These are phyloP conservation scores for Sebastes taczanowskii DNA, from an alignment of 2,797 vertebrate species.

Conservation along the genomic window DNA sequence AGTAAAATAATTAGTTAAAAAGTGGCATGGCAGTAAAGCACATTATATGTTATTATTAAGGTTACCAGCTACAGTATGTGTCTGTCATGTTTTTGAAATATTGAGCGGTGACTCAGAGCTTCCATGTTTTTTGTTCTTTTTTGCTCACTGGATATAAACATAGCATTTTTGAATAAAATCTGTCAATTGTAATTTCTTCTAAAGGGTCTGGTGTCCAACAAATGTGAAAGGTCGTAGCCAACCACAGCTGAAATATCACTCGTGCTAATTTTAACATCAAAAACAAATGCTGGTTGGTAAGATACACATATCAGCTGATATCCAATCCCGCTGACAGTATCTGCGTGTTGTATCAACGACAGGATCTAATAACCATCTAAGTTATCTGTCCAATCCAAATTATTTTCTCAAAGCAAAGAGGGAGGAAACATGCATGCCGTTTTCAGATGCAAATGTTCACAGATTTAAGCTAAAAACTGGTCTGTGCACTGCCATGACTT, in stretches of 20 bases:
- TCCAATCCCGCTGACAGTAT: neutral
- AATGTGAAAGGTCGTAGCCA: constrained; percentile 3
- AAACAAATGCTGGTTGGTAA: constrained; percentile 21
- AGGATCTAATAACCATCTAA: neutral
- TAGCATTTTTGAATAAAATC: neutral
- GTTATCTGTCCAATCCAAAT: constrained; percentile 7
- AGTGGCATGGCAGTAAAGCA: neutral
- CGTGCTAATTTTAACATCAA: constrained; percentile 10
- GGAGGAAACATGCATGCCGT: constrained; percentile 37
- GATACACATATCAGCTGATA: neutral
- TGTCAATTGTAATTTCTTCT: constrained; percentile 6
- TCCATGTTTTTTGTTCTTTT: neutral
- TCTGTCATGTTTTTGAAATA: neutral
- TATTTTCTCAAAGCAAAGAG: neutral
- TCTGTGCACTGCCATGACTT: constrained; percentile 77
- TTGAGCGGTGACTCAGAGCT: neutral
- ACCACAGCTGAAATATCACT: constrained; percentile 9
- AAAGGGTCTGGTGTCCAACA: constrained; percentile 13
- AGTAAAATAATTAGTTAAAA: neutral
- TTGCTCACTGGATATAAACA: neutral
- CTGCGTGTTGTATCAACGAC: neutral
- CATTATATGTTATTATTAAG: neutral
- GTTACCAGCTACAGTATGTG: constrained; percentile 1
- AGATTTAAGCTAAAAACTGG: constrained; percentile 62
- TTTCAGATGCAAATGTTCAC: constrained; percentile 50